Base-by-base conservation (phyloP, 2,888 invertebrate species). In the Lingula anatina region DNA sequence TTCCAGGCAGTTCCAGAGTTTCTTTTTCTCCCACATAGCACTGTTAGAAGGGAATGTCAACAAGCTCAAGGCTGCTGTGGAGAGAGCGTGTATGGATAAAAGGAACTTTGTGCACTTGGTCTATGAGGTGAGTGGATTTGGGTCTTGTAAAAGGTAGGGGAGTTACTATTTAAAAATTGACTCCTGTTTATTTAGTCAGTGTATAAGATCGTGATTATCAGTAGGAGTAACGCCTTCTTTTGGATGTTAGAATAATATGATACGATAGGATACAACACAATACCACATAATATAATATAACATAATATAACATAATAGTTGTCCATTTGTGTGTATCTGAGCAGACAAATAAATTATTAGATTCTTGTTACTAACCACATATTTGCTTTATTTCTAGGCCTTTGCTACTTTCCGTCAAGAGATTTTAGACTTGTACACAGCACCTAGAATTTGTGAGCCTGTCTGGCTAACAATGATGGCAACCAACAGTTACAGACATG, bases 21-120 rank as follows among this genome's bases (percentile, higher is more conserved):
- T 87, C 56, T 84, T 90, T 62, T 83, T 90, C 77, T 89, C 91
- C 59, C 90, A 90, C 66, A 86, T 88, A 44, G 68, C 76, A 3
- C 54, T 78, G 52, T 69, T 78, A 53, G 77, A 78, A 57, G 66
- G 72, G 38, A 73, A 76, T 46, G 59, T 78, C 37, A 67, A 73
- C 50, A 67, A 69, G 50, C 58, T 92, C 47, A 82, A 87, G 2
- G 76, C 83, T 38, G 82, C 83, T 4, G 83, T 86, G 0, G 82
- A 88, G 65, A 76, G 81, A 5, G 88, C 88, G 0, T 87, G 86
- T 48, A 74, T 78, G 50, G 80, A 79, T 58, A 65, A 69, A 42
- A 70, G 70, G 37, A 62, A 68, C 49, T 81, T 82, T 64, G 70
- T 80, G 12, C 79, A 79, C 26, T 61, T 81, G 44, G 82, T 84